Percentiles rank a stretch among this genome's conserved stretches.
These are phyloP conservation scores for Anser brachyrhynchus DNA, from an alignment of 2,113 vertebrate species.

Conservation along the genomic window DNA sequence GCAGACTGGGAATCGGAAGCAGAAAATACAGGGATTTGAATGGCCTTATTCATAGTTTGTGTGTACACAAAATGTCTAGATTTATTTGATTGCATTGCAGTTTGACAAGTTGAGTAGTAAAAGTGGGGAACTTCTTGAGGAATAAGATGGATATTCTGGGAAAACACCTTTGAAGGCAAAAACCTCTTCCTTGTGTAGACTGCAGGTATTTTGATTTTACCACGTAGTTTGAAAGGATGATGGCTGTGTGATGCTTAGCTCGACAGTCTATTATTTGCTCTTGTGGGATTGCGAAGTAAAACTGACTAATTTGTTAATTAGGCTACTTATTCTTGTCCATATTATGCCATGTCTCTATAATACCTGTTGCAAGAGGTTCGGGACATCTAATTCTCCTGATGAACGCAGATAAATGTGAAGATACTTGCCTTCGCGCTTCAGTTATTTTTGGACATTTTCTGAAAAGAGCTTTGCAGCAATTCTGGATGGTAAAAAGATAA, in stretches of 20 bases:
- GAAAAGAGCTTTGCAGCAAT: constrained; percentile 12
- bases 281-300: background rate
- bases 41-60: background rate
- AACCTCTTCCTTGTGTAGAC: background rate
- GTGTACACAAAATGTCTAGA: background rate
- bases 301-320: background rate
- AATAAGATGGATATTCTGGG: background rate
- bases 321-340: background rate
- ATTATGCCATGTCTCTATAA: background rate
- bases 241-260: background rate
- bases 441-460: background rate
- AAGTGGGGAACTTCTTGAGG: background rate
- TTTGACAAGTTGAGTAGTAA: background rate
- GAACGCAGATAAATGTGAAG: background rate
- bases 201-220: background rate
- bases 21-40: background rate
- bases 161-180: background rate
- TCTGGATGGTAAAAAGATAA: background rate
- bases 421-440: background rate
- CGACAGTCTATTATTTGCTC: background rate
- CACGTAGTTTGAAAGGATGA: background rate
- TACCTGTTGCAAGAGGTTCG: background rate
- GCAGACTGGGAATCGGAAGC: background rate
- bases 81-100: background rate
- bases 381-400: background rate